Base-by-base conservation (phyloP, 2,113 vertebrate genomes). In the Xyliphius kryptos region DNA sequence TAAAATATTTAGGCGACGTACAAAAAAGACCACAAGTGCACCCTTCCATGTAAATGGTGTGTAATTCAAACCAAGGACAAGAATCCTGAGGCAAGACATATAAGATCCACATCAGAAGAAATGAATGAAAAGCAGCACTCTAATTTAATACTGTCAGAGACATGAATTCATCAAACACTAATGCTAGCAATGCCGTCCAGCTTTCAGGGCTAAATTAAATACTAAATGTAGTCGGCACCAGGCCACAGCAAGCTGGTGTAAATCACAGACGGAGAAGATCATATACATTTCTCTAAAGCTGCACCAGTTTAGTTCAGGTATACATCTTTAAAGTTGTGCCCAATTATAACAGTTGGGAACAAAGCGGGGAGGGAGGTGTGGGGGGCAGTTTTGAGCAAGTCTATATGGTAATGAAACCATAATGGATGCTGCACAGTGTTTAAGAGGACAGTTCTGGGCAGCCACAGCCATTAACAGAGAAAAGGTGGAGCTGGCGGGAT, bases 141-240 rank as follows among this genome's bases (percentile, higher is more conserved):
- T 70, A 73, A 76, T 70, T 73, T 56, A 70, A 70, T 76, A 63
- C 19, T 49, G 61, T 46, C 63, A 36, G 53, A 62, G 40, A 48
- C 71, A 40, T 41, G 50, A 49, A 57, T 44, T 76, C 71, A 64
- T 56, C 56, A 41, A 56, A 67, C 66, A 38, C 58, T 68, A 65
- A 76, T 58, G 52, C 36, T 50, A 38, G 59, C 41, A 50, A 63
- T 47, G 38, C 63, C 53, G 21, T 43, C 41, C 41, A 38, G 70
- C 67, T 70, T 60, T 70, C 64, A 58, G 61, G 46, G 47, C 60
- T 63, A 72, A 72, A 64, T 76, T 22, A 69, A 72, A 70, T 37
- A 67, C 56, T 66, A 69, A 70, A 61, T 60, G 47, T 52, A 63
- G 61, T 14, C 36, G 37, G 36, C 26, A 17, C 36, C 41, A 43